These are phyloP conservation scores for Bombus affinis DNA, from an alignment of 1,140 invertebrate species.

Conservation along the genomic window DNA sequence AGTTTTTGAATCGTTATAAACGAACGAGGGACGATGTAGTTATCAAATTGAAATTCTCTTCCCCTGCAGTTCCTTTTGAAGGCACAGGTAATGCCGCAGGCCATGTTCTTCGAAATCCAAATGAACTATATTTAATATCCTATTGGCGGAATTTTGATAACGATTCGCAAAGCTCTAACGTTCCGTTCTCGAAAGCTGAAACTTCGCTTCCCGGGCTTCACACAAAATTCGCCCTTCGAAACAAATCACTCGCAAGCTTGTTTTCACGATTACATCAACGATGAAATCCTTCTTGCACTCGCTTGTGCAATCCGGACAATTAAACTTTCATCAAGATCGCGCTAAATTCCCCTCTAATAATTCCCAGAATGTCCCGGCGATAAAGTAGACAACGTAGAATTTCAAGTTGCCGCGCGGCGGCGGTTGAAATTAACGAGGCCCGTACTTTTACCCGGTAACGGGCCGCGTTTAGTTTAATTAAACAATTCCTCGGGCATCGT, in stretches of 20 bases:
- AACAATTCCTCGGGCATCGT: neutral
- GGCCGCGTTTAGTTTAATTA: slow-evolving; percentile 7
- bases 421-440: neutral
- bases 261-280: neutral
- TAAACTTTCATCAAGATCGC: slow-evolving; percentile 25
- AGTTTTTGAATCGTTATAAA: too few relatives aligned
- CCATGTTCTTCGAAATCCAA: neutral
- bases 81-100: too few relatives aligned
- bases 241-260: neutral
- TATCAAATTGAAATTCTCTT: neutral
- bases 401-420: neutral
- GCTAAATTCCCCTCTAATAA: neutral
- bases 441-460: neutral
- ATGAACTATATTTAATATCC: neutral
- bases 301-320: neutral
- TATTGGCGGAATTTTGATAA: too few relatives aligned
- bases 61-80: neutral
- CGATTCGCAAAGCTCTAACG: too few relatives aligned
- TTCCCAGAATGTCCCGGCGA: neutral
- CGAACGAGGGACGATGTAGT: too few relatives aligned
- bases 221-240: too few relatives aligned
- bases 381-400: slow-evolving; percentile 1
- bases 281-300: too few relatives aligned
- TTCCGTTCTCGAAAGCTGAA: too few relatives aligned
- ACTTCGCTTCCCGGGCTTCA: neutral